Evolutionary conservation across 2,113 vertebrate species (phyloP).

Genomic region (Cynopterus brachyotis): DNA sequence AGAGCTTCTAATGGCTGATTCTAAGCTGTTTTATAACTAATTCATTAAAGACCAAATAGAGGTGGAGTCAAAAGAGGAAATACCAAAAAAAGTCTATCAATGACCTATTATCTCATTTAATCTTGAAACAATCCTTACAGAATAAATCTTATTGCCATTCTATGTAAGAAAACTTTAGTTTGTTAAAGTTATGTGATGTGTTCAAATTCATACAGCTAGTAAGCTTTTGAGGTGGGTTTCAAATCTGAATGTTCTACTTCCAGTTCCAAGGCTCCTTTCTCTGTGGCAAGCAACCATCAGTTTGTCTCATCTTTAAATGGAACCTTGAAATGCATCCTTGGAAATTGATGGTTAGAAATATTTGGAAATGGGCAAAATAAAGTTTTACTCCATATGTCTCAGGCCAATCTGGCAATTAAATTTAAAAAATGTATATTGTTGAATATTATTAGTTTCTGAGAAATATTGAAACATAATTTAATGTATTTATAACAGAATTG

Average conservation of each 20-base stretch:
- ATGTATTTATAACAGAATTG: conserved; percentile 13
- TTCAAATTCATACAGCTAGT: background rate
- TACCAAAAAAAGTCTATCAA: background rate
- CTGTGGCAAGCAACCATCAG: background rate
- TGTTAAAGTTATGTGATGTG: background rate
- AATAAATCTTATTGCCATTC: background rate
- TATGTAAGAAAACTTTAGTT: background rate
- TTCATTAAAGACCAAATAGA: background rate
- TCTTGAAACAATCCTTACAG: background rate
- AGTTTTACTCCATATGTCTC: background rate
- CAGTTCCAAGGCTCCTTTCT: background rate
- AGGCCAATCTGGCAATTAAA: background rate
- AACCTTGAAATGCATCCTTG: background rate
- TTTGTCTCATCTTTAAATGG: background rate
- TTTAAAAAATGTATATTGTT: background rate
- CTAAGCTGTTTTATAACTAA: background rate
- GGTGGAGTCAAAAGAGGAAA: background rate
- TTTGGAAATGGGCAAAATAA: background rate
- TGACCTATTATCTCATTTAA: background rate
- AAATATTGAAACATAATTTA: background rate
- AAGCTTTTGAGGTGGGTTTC: background rate
- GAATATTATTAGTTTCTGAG: conserved; percentile 44
- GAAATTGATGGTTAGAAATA: background rate
- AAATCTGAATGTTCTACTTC: background rate
- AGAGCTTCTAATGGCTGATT: background rate